These are phyloP conservation scores for Furcifer pardalis DNA, from an alignment of 2,797 vertebrate genomes.

Conservation along the genomic window DNA sequence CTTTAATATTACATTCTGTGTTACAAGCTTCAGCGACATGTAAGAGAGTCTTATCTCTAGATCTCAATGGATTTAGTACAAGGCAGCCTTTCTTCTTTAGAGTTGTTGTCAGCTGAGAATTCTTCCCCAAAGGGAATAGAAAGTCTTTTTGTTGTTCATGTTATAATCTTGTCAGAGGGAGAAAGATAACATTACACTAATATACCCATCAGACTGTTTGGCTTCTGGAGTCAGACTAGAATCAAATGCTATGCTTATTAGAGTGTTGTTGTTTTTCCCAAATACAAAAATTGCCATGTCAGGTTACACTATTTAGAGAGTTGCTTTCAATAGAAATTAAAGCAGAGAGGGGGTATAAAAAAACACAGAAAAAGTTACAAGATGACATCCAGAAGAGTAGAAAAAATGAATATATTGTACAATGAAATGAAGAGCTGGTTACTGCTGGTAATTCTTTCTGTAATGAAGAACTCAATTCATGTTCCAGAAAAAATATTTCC, in stretches of 20 bases:
- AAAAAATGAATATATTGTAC: neutral
- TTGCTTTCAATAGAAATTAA: neutral
- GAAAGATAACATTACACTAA: conserved; percentile 54
- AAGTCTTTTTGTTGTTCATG: conserved; percentile 49
- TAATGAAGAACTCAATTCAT: neutral
- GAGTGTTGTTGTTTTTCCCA: conserved; percentile 17
- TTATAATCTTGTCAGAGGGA: conserved; percentile 58
- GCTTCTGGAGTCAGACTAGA: conserved; percentile 1
- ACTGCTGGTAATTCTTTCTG: neutral
- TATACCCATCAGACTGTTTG: conserved; percentile 22
- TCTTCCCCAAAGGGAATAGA: conserved; percentile 63
- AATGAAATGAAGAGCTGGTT: neutral
- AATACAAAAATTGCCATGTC: neutral
- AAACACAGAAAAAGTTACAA: neutral
- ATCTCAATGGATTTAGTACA: conserved; percentile 80
- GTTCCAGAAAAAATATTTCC: neutral
- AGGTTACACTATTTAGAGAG: neutral
- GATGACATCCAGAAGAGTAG: neutral
- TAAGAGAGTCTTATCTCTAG: conserved; percentile 73
- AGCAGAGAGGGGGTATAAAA: too few species aligned
- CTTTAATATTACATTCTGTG: conserved; percentile 85
- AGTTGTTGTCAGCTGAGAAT: conserved; percentile 69
- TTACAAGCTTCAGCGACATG: conserved; percentile 72
- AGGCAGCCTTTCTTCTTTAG: conserved; percentile 70
- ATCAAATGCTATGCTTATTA: neutral